Evolutionary conservation across 2,888 invertebrate species (phyloP), one percentile per base, ranked within the genome.

Genomic region (Homarus gammarus): DNA sequence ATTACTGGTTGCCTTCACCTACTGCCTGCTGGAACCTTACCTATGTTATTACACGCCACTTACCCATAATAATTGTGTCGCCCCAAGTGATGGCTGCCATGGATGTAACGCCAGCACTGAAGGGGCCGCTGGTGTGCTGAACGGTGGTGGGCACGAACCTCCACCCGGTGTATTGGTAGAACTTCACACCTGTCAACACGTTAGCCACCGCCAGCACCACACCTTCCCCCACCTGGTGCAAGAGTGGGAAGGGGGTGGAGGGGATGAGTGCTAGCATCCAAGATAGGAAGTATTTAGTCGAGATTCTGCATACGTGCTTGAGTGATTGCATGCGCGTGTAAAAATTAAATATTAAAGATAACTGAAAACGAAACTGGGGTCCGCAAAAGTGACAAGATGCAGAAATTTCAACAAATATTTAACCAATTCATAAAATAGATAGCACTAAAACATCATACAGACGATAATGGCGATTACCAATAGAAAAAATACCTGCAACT

Each of bases 101-200:
- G 72, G 64, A 31, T 51, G 77, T 78, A 44, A 89, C 88, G 8
- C 88, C 88, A 22, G 18, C 38, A 8, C 51, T 44, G 44, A 89
- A 61, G 12, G 88, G 56, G 5, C n/a, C 61, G n/a, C 27, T 15
- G 0, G 33, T n/a, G 56, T 68, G 73, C 31, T 84, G 78, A 12
- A 18, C 2, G 8, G 33, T 15, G n/a, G 56, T 51, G 27, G 56
- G 40, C 12, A 70, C 38, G 27, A 89, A 84, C 72, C 44, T 84
- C 88, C 84, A 89, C 31, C 88, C 88, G 18, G 64, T 84, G 56
- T 84, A 89, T 61, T 84, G 84, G 56, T 89, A 89, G 33, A 89
- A 68, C 31, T n/a, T 78, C 15, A 89, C 88, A 0, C 88, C 88
- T 18, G 84, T 64, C 15, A 49, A 31, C 22, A 68, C 33, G 44